Evolutionary conservation across 2,888 invertebrate genomes (phyloP), one percentile per base, ranked within the genome.

Genomic region (Deilephila elpenor): DNA sequence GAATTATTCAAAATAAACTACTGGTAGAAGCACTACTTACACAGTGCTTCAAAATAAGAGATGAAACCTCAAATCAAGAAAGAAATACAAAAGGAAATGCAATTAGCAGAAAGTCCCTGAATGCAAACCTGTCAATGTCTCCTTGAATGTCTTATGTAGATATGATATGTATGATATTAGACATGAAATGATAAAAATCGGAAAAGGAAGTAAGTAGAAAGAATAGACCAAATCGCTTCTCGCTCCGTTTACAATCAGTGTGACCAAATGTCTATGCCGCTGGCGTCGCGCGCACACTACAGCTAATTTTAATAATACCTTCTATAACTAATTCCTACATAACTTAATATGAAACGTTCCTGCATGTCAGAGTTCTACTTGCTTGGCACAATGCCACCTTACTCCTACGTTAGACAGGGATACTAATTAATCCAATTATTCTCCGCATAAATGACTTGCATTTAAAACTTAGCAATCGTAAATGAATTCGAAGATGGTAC

Each of bases 271-370:
- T n/a, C n/a, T 19, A 62, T 44, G 20, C 1, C 6, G 20, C 67
- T 20, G 25, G 14, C 25, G 51, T 25, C 20, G 17, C 67, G 67
- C 67, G 14, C 44, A 67, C 64, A 67, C 44, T 44, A 64, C 37
- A 64, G 64, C 11, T 64, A 64, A 64, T 64, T 64, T 64, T 64
- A 64, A 60, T 60, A 60, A 64, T 64, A 64, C 67, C 67, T 67
- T 67, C 67, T 51, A 67, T 67, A 44, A 67, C 67, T 51, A 67
- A 67, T 67, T 67, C 25, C 67, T 51, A 25, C 25, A 20, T 59
- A 71, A 71, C 59, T 29, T 34, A 59, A 71, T 71, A 59, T 32
- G 34, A 71, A 56, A 8, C 44, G 60, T 29, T 59, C 60, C 14
- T 19, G 59, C 3, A 32, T 59, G 60, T 67, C 17, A 67, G 44